These are phyloP conservation scores for Percopsis omiscomaycus DNA, from an alignment of 2,797 vertebrate species.

Conservation along the genomic window DNA sequence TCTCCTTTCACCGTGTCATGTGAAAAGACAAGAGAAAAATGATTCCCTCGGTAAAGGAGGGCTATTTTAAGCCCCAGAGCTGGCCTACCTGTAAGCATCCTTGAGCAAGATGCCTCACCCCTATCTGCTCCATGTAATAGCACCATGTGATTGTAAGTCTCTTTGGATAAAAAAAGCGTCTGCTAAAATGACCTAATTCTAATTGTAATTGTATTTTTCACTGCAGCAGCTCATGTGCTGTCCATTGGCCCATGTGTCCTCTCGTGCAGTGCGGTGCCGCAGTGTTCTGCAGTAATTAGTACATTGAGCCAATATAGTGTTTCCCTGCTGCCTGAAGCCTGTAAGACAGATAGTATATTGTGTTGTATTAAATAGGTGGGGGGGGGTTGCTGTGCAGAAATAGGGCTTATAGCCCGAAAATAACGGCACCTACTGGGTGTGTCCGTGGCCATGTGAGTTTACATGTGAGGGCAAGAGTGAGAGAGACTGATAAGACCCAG, in stretches of 20 bases:
- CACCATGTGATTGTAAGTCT: too few relatives aligned
- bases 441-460: neutral
- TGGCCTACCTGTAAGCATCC: too few relatives aligned
- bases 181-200: neutral
- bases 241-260: constrained; percentile 32
- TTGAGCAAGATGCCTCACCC: too few relatives aligned
- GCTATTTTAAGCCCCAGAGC: too few relatives aligned
- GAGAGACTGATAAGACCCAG: constrained; percentile 40
- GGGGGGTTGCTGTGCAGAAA: too few relatives aligned
- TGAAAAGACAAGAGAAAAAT: constrained; percentile 10
- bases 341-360: neutral
- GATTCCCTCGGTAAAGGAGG: neutral
- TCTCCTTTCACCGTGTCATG: constrained; percentile 8
- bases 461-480: neutral
- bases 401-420: too few relatives aligned
- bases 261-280: constrained; percentile 56
- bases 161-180: too few relatives aligned
- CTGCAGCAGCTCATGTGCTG: constrained; percentile 26
- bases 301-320: neutral
- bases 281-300: constrained; percentile 54
- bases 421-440: too few relatives aligned
- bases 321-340: too few relatives aligned
- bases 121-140: too few relatives aligned
- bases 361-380: constrained; percentile 5
- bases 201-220: constrained; percentile 6